Evolutionary conservation across 2,797 vertebrate genomes (phyloP).

Genomic region (Rhodeus uyekii): DNA sequence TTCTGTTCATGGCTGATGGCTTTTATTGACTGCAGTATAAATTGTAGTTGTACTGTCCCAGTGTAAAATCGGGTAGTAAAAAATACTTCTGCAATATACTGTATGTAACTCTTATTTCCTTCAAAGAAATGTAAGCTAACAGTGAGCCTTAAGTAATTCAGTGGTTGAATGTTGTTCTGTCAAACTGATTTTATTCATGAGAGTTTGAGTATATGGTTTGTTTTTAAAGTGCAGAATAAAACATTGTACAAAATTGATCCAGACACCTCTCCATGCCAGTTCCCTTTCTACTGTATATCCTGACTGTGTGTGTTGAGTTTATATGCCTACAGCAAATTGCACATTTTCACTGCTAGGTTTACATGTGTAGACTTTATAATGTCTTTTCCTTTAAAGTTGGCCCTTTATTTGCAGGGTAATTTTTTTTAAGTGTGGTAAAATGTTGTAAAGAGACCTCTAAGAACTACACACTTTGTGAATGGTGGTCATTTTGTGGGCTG

Average conservation of each 20-base stretch:
- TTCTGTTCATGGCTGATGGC: too few species aligned
- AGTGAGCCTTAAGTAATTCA: too few species aligned
- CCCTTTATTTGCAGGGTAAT: not conserved
- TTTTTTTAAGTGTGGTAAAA: not conserved
- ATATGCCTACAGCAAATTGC: not conserved
- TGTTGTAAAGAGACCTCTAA: not conserved
- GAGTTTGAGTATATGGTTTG: not conserved
- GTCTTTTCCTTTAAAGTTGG: not conserved
- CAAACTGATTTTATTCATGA: not conserved
- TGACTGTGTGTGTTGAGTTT: not conserved
- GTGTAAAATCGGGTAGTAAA: too few species aligned
- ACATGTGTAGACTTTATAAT: constrained; percentile 9
- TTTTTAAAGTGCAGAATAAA: not conserved
- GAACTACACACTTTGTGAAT: not conserved
- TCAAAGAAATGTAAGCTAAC: too few species aligned
- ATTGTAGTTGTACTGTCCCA: too few species aligned
- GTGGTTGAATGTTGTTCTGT: not conserved
- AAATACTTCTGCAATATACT: too few species aligned
- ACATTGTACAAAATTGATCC: not conserved
- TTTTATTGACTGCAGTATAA: too few species aligned
- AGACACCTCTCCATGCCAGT: not conserved
- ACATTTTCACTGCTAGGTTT: not conserved
- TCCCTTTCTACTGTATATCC: not conserved
- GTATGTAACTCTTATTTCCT: too few species aligned
- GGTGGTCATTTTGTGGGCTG: not conserved